Evolutionary conservation across 2,888 invertebrate species (phyloP), one percentile per base, ranked within the genome.

Genomic region (Zygogramma bicolorata): DNA sequence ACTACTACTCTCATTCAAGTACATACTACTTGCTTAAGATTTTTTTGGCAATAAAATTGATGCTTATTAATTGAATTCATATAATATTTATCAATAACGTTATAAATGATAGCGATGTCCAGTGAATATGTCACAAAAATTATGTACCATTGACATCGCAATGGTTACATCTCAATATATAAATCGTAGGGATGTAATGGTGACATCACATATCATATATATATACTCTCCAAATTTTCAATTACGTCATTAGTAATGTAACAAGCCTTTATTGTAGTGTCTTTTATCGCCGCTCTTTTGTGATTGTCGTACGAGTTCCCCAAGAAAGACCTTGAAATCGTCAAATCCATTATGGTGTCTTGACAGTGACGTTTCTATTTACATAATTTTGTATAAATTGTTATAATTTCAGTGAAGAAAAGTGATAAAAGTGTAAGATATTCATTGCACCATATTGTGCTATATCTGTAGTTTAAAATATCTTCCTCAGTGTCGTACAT

Each of bases 361-460:
- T 85, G 84, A 84, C 84, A 85, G 83, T 86, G 85, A 85, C 85
- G 85, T 85, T 85, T 86, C 79, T 86, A 85, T 86, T 86, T 86
- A 86, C 86, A 85, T 86, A 86, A 85, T 86, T 86, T 83, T 81
- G 80, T 84, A 65, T 65, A 69, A 81, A 83, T 82, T 83, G 82
- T 77, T 80, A 73, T 78, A 77, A 79, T 79, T 78, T 75, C 61
- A 74, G 77, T 77, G 71, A 68, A 77, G 73, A 70, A 70, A 70
- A 65, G 68, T 61, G 67, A 71, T 67, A 69, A 71, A 67, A 73
- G 49, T 34, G 60, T 61, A 71, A 42, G 38, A 62, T 62, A 40
- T 40, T 61, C 40, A 42, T 42, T 67, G 25, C 46, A 63, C 46
- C 61, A 69, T 65, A 63, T 46, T 61, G 65, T 63, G 53, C 46